Percentiles rank a stretch among this genome's conserved stretches.
These are phyloP conservation scores for Podiceps cristatus DNA, from an alignment of 2,113 vertebrate species.

Conservation along the genomic window DNA sequence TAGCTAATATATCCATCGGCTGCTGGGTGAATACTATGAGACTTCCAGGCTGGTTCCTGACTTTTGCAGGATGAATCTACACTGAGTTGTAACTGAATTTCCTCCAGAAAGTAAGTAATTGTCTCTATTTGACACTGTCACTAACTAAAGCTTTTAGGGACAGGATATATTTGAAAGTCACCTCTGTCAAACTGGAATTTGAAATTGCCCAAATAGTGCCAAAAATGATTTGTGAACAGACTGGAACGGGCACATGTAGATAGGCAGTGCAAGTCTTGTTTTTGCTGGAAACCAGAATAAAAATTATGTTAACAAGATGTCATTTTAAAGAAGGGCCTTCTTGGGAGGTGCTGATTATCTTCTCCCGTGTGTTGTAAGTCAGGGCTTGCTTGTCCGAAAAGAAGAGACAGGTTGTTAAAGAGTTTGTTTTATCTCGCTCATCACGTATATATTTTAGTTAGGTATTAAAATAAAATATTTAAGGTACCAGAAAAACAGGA, in stretches of 20 bases:
- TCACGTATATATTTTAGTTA: background rate
- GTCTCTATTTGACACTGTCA: background rate
- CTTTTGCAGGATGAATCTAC: background rate
- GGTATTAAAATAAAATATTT: conserved; percentile 25
- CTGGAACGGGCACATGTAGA: background rate
- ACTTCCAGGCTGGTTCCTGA: background rate
- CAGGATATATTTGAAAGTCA: background rate
- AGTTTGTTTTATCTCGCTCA: background rate
- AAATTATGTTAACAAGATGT: background rate
- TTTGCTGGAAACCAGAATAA: background rate
- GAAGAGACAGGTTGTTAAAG: background rate
- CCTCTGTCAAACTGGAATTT: background rate
- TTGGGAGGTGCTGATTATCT: background rate
- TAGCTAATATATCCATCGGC: accelerated
- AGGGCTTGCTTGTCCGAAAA: background rate
- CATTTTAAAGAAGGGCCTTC: background rate
- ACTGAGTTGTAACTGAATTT: background rate
- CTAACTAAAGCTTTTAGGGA: background rate
- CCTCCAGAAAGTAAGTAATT: background rate
- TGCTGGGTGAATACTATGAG: background rate
- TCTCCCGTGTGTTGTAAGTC: background rate
- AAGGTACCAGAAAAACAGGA: background rate
- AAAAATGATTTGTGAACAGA: background rate
- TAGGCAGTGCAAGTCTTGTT: background rate
- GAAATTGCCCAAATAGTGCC: background rate